Base-by-base conservation (phyloP, 1,140 invertebrate species). In the Sarcophaga bullata region DNA sequence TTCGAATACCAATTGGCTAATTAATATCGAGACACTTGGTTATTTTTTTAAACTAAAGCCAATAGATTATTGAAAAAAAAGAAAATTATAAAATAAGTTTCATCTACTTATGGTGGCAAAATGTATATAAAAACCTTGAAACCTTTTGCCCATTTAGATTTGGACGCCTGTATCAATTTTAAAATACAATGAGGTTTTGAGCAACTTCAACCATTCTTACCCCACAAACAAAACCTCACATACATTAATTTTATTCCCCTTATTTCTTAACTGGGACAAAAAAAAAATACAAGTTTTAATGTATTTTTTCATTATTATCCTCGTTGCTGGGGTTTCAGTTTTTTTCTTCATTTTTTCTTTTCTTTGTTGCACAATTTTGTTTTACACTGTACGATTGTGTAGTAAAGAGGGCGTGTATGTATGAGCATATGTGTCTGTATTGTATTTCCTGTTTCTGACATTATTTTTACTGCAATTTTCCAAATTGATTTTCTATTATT, bases 401-500 rank as follows among this genome's bases (percentile, higher is more conserved):
- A 78, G 6, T 46, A 48, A 17, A 48, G 7, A 47, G 3, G 49
- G 46, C 15, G 13, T 78, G 17, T 11, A 50, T 50, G 62, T 68
- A 7, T 25, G 62, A 58, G 13, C 25, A 37, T 37, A 37, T 37
- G 25, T 37, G 25, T 37, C 25, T 76, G 73, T 15, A 48, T 52
- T 78, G 75, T 52, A 78, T 78, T 78, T 78, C 75, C 75, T 78
- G 75, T 78, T 78, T 78, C 75, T 78, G 75, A 78, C 75, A 78
- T 78, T 78, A 78, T 78, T 78, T 78, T 78, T 78, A 78, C 75
- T 78, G 75, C 75, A 78, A 68, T 52, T 78, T 50, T 78, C 75
- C 75, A 78, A 78, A 78, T 78, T 78, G 75, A 78, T 78, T 78
- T 78, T 78, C 75, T 78, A 48, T 78, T 78, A 78, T 78, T 78